Evolutionary conservation across 2,888 invertebrate species (phyloP).

Genomic region (Ceriagrion tenellum): DNA sequence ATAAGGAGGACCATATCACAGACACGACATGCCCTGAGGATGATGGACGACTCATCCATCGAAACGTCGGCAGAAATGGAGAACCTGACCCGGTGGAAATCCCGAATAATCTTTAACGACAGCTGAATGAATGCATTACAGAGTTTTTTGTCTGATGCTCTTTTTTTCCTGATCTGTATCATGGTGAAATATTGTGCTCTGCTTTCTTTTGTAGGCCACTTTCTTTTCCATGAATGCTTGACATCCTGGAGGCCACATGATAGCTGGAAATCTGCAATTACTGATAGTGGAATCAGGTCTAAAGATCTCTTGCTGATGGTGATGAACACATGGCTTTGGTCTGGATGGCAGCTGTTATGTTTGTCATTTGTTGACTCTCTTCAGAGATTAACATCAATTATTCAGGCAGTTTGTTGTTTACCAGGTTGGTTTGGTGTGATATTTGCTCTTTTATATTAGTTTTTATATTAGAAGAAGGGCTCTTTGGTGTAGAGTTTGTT

Average conservation of each 20-base stretch:
- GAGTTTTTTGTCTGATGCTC: too few relatives aligned
- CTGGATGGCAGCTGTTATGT: conserved; percentile 42
- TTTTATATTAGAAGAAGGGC: neutral
- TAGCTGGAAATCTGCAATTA: conserved; percentile 76
- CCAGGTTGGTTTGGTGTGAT: conserved; percentile 77
- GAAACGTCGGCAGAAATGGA: too few relatives aligned
- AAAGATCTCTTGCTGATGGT: conserved; percentile 86
- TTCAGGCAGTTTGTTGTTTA: conserved; percentile 84
- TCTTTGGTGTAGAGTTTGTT: too few relatives aligned
- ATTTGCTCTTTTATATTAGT: neutral
- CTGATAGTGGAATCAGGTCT: conserved; percentile 80
- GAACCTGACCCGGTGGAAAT: too few relatives aligned
- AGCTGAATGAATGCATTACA: too few relatives aligned
- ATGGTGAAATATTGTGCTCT: neutral
- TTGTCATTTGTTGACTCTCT: neutral
- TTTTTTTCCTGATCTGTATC: too few relatives aligned
- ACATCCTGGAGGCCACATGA: conserved; percentile 76
- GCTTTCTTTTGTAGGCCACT: conserved; percentile 74
- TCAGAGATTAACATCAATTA: conserved; percentile 37
- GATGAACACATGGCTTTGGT: conserved; percentile 84
- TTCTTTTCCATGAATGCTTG: conserved; percentile 77
- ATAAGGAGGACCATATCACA: too few relatives aligned
- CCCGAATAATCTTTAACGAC: too few relatives aligned
- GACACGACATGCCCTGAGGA: too few relatives aligned
- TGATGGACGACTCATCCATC: too few relatives aligned